phyloP scores from a whole-genome alignment of 2,113 vertebrate genomes.

The Ctenodactylus gundi region DNA sequence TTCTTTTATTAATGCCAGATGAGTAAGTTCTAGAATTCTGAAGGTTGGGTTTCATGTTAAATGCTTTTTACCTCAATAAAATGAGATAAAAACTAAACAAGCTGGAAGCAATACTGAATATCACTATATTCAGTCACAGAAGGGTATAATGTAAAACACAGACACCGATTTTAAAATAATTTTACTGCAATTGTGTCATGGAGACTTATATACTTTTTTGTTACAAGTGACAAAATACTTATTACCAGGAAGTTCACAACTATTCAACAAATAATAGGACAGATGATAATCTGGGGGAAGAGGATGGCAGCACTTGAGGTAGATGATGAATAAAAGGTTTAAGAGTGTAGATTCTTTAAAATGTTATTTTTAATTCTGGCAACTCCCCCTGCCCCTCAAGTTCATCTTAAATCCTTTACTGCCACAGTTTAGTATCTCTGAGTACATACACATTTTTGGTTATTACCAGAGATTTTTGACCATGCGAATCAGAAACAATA shows the following conservation, averaged over 20 bases:
- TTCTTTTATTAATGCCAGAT: background rate
- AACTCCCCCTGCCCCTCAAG: too few species aligned
- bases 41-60: background rate
- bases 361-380: background rate
- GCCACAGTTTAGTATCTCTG: background rate
- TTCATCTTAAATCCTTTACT: too few species aligned
- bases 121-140: background rate
- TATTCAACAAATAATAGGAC: background rate
- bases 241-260: background rate
- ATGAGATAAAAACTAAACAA: background rate
- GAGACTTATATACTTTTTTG: background rate
- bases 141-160: background rate
- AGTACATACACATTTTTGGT: background rate
- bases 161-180: slow-evolving; percentile 18
- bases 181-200: background rate
- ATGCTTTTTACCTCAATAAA: background rate
- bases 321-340: background rate
- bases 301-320: background rate
- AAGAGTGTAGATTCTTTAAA: background rate
- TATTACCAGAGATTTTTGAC: background rate
- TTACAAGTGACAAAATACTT: background rate
- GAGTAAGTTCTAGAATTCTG: background rate
- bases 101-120: background rate
- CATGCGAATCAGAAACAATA: background rate
- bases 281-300: background rate